These are phyloP conservation scores for Gasterosteus aculeatus DNA, from an alignment of 2,113 vertebrate genomes.

Conservation along the genomic window DNA sequence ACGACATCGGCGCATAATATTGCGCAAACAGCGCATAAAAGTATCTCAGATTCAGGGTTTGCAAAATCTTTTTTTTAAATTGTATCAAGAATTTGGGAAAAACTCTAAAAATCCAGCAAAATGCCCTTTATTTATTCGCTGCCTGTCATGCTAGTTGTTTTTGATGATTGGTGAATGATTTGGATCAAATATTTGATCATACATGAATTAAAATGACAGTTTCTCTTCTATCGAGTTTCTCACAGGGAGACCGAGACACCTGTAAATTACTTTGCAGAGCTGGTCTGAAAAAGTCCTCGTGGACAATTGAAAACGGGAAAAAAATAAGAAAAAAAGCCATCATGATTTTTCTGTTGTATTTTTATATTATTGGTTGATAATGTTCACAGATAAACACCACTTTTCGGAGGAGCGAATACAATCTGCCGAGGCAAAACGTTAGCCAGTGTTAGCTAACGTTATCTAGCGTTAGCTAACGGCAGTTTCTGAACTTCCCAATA, in stretches of 20 bases:
- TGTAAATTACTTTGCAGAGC: background rate
- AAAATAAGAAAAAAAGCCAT: background rate
- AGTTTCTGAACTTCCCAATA: background rate
- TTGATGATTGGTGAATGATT: background rate
- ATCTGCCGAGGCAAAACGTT: background rate
- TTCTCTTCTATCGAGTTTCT: background rate
- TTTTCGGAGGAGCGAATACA: background rate
- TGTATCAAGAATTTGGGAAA: background rate
- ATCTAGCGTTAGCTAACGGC: background rate
- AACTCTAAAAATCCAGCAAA: background rate
- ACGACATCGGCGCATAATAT: constrained; percentile 5
- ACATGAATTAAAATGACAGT: background rate
- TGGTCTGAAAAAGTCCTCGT: background rate
- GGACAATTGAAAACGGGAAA: background rate
- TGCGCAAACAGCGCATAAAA: constrained; percentile 3
- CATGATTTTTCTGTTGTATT: background rate
- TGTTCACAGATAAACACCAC: background rate
- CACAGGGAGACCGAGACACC: background rate
- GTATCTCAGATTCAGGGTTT: background rate
- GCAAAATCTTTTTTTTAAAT: background rate
- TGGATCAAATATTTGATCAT: background rate
- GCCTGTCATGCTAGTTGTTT: background rate
- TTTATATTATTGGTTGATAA: background rate
- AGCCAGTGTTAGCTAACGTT: background rate
- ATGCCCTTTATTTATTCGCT: background rate